Percentiles rank a stretch among this genome's conserved stretches.
Conservation (phyloP, 2,797 vertebrate genomes). For the Pseudomugil tenellus region DNA sequence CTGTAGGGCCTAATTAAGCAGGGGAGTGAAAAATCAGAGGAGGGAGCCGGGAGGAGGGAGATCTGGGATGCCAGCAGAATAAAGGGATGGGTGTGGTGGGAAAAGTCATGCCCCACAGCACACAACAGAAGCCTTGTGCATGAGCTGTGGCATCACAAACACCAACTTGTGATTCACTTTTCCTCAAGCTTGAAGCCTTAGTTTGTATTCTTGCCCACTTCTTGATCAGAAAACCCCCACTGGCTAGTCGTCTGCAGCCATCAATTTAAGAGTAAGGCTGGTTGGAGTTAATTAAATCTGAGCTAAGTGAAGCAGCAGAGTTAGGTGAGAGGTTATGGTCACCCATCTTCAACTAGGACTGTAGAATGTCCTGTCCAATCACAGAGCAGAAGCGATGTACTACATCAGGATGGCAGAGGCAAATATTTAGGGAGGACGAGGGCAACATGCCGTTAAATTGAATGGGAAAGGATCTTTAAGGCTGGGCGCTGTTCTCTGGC, state of each 20-base stretch:
- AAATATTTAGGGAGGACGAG: constrained; percentile 65
- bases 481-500: constrained; percentile 39
- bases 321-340: constrained; percentile 59
- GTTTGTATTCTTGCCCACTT: constrained; percentile 53
- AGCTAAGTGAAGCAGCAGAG: constrained; percentile 67
- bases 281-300: constrained; percentile 77
- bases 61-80: constrained; percentile 33
- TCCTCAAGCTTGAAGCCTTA: constrained; percentile 33
- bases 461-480: constrained; percentile 65
- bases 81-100: constrained; percentile 34
- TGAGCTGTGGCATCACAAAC: constrained; percentile 20
- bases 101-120: constrained; percentile 39
- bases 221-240: constrained; percentile 52
- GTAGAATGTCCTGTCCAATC: constrained; percentile 49
- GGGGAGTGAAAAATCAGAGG: constrained; percentile 45
- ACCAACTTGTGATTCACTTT: constrained; percentile 34
- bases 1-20: constrained; percentile 73
- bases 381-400: constrained; percentile 58
- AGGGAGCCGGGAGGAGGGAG: constrained; percentile 20
- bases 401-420: constrained; percentile 58
- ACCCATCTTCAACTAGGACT: constrained; percentile 56
- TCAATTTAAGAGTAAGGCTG: constrained; percentile 53
- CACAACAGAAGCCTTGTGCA: constrained; percentile 37
- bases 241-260: constrained; percentile 44
- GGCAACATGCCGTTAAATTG: constrained; percentile 79